Conservation (phyloP, 1,140 invertebrate genomes). For the Archegozetes longisetosus region DNA sequence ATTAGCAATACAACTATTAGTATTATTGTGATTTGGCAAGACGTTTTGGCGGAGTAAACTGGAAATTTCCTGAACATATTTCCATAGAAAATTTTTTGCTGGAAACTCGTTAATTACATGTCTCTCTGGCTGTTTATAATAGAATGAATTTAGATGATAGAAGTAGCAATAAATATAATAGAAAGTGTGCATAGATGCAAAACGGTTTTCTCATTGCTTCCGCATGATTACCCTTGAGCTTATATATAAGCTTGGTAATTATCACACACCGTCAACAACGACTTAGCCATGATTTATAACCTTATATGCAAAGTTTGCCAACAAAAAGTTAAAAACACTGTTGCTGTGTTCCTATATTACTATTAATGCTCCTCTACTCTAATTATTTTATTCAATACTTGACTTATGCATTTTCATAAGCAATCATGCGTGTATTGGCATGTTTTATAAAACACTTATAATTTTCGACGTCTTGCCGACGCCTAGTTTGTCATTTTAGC, state of each 20-base stretch:
- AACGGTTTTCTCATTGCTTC: neutral
- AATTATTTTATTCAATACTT: neutral
- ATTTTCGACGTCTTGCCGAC: neutral
- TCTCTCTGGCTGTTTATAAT: neutral
- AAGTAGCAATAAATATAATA: neutral
- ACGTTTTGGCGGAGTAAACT: neutral
- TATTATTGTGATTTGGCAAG: too few relatives aligned
- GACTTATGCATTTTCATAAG: neutral
- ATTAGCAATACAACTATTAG: too few relatives aligned
- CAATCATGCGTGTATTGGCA: neutral
- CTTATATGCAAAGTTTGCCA: neutral
- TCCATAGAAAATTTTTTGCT: neutral
- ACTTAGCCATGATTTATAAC: neutral
- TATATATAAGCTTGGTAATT: neutral
- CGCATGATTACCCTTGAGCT: neutral
- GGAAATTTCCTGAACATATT: neutral
- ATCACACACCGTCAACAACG: neutral
- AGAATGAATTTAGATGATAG: neutral
- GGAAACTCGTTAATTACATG: neutral
- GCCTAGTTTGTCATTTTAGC: neutral
- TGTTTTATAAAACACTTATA: neutral
- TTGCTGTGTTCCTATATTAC: neutral
- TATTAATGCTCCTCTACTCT: neutral
- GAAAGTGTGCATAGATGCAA: neutral
- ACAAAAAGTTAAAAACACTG: neutral